These are phyloP conservation scores for Oxycera nigricornis DNA, from an alignment of 2,888 invertebrate species.

Conservation along the genomic window DNA sequence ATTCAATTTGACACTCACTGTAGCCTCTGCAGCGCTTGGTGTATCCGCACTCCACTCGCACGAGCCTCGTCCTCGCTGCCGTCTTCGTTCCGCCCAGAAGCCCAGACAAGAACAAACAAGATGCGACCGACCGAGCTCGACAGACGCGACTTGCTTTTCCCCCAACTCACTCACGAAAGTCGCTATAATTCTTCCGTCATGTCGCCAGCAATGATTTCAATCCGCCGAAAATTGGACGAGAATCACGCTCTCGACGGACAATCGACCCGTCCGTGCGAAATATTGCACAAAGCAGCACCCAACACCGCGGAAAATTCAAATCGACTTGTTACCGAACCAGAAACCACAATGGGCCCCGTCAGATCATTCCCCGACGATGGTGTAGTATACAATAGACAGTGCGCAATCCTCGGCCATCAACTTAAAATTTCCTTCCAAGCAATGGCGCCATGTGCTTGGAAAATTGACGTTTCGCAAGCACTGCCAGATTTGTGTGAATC, in stretches of 20 bases:
- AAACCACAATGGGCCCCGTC: slow-evolving; percentile 15
- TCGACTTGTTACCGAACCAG: slow-evolving; percentile 2
- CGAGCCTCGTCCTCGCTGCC: not conserved
- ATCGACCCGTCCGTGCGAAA: not conserved
- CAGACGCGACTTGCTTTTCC: slow-evolving; percentile 7
- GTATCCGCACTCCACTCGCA: not conserved
- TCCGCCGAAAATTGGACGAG: not conserved
- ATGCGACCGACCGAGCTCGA: slow-evolving; percentile 23
- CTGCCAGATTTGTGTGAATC: too few species aligned
- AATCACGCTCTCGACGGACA: not conserved
- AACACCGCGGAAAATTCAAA: slow-evolving; percentile 1
- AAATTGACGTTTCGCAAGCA: too few species aligned
- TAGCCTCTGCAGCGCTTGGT: not conserved
- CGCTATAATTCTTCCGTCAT: slow-evolving; percentile 19
- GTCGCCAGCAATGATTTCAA: not conserved
- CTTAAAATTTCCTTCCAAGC: too few species aligned
- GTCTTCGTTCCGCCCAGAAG: slow-evolving; percentile 22
- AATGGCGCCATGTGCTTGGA: too few species aligned
- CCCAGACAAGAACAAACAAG: slow-evolving; percentile 39
- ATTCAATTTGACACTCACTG: not conserved
- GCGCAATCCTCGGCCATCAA: too few species aligned
- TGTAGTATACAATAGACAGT: too few species aligned
- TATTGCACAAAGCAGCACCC: not conserved
- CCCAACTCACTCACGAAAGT: not conserved
- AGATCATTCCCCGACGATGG: slow-evolving; percentile 11